Evolutionary conservation across 2,797 vertebrate species (phyloP), one percentile per base, ranked within the genome.

Genomic region (Pangasius krempfi): DNA sequence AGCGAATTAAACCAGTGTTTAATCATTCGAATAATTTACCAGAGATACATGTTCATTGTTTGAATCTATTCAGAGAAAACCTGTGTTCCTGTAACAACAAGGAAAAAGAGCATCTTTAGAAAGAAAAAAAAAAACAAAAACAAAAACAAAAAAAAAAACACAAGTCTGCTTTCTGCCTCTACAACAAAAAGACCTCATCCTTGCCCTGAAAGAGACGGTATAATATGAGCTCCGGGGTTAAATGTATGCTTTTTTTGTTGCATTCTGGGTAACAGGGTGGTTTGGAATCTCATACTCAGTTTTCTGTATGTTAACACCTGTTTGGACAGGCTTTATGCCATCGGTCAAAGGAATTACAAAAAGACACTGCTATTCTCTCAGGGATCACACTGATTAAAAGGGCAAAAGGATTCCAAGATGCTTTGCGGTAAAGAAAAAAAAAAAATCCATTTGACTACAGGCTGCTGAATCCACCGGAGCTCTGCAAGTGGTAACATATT

Each of bases 331-430:
- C 27, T 33, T 87, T 60, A 75, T 6, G 54, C 40, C 20, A 47
- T 60, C 83, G 58, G 88, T 90, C 86, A 87, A 78, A 76, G 44
- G 64, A 85, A 47, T 3, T 13, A 18, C 6, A 86, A 64, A 37
- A 22, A 14, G 18, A 52, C 44, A 37, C 27, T n/a, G 22, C 12
- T 13, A 40, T 54, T 86, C 54, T 33, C 9, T 7, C 30, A 47
- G 20, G 12, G 9, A 62, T 83, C 5, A 40, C n/a, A 56, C 27
- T 5, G 66, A 76, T 8, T 12, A 50, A 44, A 16, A 25, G 20
- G 3, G 54, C 6, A 25, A 90, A 75, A 80, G 30, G 56, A 86
- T 85, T 76, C 12, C 62, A 18, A 30, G 50, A 84, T 37, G 30
- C 14, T 75, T 84, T 18, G 33, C 1, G 30, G n/a, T 5, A 44